Evolutionary conservation across 2,113 vertebrate genomes (phyloP).

Genomic region (Perccottus glenii): DNA sequence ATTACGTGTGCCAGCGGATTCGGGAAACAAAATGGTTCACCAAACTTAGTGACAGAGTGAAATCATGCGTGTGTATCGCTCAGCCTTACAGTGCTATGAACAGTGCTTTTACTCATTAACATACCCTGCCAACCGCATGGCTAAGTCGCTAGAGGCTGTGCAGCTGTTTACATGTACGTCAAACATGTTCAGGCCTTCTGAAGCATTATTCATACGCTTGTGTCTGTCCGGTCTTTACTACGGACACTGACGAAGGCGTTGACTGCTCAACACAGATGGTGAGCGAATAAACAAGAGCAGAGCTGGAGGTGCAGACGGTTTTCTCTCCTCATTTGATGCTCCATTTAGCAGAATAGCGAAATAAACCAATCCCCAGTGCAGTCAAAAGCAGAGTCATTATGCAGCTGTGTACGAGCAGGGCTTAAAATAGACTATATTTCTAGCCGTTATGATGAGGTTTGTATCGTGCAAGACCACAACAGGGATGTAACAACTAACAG

Average conservation of each 20-base stretch:
- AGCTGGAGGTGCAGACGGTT: slow-evolving; percentile 36
- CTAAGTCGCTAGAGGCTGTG: slow-evolving; percentile 30
- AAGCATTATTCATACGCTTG: neutral
- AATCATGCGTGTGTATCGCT: no score
- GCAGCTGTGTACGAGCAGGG: slow-evolving; percentile 19
- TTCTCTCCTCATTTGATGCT: slow-evolving; percentile 66
- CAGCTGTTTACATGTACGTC: slow-evolving; percentile 30
- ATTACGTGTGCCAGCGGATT: no score
- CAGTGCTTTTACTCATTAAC: slow-evolving; percentile 23
- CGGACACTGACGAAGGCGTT: neutral
- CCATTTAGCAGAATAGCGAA: slow-evolving; percentile 68
- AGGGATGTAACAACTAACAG: neutral
- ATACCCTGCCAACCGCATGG: slow-evolving; percentile 9
- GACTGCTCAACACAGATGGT: slow-evolving; percentile 12
- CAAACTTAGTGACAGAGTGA: no score
- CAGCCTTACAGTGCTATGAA: neutral
- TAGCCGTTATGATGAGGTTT: slow-evolving; percentile 27
- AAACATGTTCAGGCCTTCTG: slow-evolving; percentile 4
- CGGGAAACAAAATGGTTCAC: no score
- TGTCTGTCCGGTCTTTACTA: neutral
- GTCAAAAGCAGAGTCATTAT: slow-evolving; percentile 27
- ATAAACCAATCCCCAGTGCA: slow-evolving; percentile 45
- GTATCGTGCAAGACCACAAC: neutral
- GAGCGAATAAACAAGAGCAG: slow-evolving; percentile 5
- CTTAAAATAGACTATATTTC: slow-evolving; percentile 47